These are phyloP conservation scores for Apantesis nais DNA, from an alignment of 2,888 invertebrate species.

Conservation along the genomic window DNA sequence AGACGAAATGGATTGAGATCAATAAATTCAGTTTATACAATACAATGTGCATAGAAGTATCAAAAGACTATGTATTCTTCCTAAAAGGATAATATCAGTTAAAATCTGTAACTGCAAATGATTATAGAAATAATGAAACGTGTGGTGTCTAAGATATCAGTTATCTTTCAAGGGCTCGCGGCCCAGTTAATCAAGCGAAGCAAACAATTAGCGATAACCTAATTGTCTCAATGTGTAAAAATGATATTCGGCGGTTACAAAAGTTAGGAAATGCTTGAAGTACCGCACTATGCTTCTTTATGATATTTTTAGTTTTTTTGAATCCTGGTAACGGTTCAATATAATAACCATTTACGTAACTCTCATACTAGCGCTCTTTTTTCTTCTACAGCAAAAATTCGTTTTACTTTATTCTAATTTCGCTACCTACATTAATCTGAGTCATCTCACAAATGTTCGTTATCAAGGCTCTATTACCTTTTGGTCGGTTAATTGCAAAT, in stretches of 20 bases:
- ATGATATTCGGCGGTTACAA: slow-evolving; percentile 31
- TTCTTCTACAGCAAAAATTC: background rate
- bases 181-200: slow-evolving; percentile 54
- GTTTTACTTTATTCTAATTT: background rate
- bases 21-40: background rate
- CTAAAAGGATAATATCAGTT: background rate
- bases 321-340: background rate
- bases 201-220: slow-evolving; percentile 65
- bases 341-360: background rate
- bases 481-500: background rate
- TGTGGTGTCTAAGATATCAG: slow-evolving; percentile 10
- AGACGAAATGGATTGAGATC: background rate
- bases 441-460: background rate
- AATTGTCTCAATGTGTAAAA: slow-evolving; percentile 52
- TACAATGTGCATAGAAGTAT: background rate
- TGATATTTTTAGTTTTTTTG: background rate
- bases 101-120: slow-evolving; percentile 3
- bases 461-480: background rate
- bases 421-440: background rate
- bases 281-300: background rate
- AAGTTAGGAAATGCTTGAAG: background rate
- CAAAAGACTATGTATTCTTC: background rate
- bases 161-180: slow-evolving; percentile 48
- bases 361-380: background rate
- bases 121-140: background rate